Evolutionary conservation across 2,113 vertebrate species (phyloP).

Genomic region (Epinephelus lanceolatus): DNA sequence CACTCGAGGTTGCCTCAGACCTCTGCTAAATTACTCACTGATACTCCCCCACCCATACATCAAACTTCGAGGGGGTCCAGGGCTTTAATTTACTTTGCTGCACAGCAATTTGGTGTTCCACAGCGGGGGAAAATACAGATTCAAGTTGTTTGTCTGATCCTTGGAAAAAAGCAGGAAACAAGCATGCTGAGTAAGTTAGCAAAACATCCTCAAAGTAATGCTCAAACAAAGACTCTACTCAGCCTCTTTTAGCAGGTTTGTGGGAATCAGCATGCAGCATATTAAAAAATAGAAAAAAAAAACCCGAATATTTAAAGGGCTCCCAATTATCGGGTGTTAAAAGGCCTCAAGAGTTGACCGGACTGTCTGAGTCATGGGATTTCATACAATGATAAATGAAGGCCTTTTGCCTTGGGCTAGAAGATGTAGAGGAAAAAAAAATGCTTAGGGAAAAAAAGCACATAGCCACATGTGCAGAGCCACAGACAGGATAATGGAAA

Average conservation of each 20-base stretch:
- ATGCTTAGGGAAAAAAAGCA: background rate
- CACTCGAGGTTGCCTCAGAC: conserved; percentile 9
- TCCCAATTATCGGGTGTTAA: background rate
- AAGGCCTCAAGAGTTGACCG: background rate
- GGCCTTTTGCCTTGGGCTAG: conserved; percentile 3
- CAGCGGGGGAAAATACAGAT: conserved; percentile 57
- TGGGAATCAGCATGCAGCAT: background rate
- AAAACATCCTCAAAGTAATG: conserved; percentile 51
- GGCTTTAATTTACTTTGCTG: conserved; percentile 67
- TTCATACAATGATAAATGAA: conserved; percentile 13
- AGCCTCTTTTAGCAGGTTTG: conserved; percentile 8
- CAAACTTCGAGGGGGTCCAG: conserved; percentile 53
- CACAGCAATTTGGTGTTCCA: conserved; percentile 68
- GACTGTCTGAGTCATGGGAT: background rate
- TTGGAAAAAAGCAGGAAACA: conserved; percentile 64
- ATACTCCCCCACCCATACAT: conserved; percentile 47
- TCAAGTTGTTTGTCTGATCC: conserved; percentile 55
- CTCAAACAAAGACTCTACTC: conserved; percentile 13
- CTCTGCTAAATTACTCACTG: conserved; percentile 53
- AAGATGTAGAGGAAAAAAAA: conserved; percentile 7
- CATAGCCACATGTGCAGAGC: conserved; percentile 31
- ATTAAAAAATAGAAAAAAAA: background rate
- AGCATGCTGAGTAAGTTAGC: conserved; percentile 52
- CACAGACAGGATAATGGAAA: conserved; percentile 56
- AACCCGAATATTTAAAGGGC: background rate